Evolutionary conservation across 2,797 vertebrate genomes (phyloP).

Genomic region (Anableps anableps): DNA sequence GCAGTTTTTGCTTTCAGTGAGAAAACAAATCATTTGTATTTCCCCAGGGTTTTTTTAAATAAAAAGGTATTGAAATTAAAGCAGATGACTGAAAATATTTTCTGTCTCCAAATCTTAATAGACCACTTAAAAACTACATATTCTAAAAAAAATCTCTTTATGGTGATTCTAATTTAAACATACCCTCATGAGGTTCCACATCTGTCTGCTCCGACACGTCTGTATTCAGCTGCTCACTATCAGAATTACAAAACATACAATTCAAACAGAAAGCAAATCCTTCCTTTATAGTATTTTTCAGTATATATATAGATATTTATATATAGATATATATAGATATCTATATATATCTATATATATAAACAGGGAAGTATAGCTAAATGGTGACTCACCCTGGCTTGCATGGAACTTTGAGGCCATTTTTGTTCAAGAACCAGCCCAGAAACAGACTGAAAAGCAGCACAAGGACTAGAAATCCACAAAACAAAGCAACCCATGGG

Average conservation of each 20-base stretch:
- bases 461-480: neutral
- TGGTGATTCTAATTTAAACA: neutral
- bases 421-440: neutral
- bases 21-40: neutral
- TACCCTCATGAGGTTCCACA: neutral
- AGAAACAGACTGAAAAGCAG: neutral
- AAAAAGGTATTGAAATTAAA: neutral
- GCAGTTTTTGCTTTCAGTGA: neutral
- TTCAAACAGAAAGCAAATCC: neutral
- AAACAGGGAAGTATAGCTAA: neutral
- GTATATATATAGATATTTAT: too few species aligned
- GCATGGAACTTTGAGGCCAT: neutral
- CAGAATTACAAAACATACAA: neutral
- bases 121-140: neutral
- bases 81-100: neutral
- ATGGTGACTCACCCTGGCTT: neutral
- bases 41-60: neutral
- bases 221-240: neutral
- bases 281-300: neutral
- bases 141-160: neutral
- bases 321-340: too few species aligned
- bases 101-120: neutral
- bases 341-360: too few species aligned
- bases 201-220: neutral
- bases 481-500: neutral